Percentiles rank a stretch among this genome's conserved stretches.
Conservation (phyloP, 2,888 invertebrate species). For the Eupeodes latifasciatus region DNA sequence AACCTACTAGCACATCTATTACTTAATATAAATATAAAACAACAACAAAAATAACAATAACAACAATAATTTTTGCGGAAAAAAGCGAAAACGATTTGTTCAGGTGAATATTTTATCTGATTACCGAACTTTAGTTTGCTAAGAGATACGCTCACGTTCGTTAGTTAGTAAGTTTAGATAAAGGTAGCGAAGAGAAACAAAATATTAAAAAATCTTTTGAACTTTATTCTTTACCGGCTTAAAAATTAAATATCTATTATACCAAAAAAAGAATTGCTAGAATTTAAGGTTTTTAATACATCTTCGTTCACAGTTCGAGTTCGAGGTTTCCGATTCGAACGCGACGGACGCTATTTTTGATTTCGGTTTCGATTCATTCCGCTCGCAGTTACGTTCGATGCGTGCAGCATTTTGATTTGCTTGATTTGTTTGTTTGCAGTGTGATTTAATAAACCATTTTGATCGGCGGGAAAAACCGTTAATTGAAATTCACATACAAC, state of each 20-base stretch:
- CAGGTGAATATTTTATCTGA: conserved; percentile 69
- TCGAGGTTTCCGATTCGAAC: neutral
- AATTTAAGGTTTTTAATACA: neutral
- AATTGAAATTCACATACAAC: conserved; percentile 4
- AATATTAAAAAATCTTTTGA: conserved; percentile 16
- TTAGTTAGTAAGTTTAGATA: conserved; percentile 12
- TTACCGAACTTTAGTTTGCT: conserved; percentile 71
- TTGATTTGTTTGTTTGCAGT: conserved; percentile 26
- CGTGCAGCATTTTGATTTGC: conserved; percentile 42
- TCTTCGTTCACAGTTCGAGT: conserved; percentile 21
- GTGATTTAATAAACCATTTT: conserved; percentile 18
- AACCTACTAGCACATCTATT: conserved; percentile 67
- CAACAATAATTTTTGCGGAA: conserved; percentile 19
- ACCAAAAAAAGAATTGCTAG: neutral
- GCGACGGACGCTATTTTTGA: neutral
- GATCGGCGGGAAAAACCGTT: conserved; percentile 36
- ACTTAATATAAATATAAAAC: conserved; percentile 66
- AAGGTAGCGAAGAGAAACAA: neutral
- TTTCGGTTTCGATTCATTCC: conserved; percentile 56
- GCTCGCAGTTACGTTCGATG: conserved; percentile 41
- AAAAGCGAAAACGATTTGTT: conserved; percentile 52
- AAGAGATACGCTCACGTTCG: conserved; percentile 66
- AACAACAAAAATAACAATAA: conserved; percentile 41
- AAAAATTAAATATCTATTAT: neutral
- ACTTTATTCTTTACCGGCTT: conserved; percentile 36